These are phyloP conservation scores for Melipona quadrifasciata DNA, from an alignment of 1,140 invertebrate genomes.

Conservation along the genomic window DNA sequence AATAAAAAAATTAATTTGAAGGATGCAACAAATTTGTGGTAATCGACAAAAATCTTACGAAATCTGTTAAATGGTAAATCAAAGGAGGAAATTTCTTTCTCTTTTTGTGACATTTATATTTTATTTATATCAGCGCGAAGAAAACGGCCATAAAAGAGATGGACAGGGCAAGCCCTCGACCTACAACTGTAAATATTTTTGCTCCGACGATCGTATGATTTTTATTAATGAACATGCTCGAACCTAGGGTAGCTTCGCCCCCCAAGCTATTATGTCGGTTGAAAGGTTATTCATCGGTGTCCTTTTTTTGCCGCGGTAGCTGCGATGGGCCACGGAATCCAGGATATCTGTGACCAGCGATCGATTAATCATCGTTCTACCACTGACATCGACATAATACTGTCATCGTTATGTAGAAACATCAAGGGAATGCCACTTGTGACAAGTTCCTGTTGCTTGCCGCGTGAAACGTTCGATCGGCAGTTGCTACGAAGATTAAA, in stretches of 20 bases:
- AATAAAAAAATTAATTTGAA: not conserved
- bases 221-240: conserved; percentile 74
- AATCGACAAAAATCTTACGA: not conserved
- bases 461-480: not conserved
- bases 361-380: conserved; percentile 65
- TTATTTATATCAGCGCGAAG: not conserved
- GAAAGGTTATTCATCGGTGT: conserved; percentile 40
- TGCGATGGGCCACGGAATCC: conserved; percentile 36
- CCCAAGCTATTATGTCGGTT: conserved; percentile 50
- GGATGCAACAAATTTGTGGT: not conserved
- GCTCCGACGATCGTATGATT: conserved; percentile 73
- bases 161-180: not conserved
- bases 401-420: conserved; percentile 52
- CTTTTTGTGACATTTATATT: too few species aligned
- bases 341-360: conserved; percentile 43
- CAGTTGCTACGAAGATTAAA: not conserved
- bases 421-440: conserved; percentile 4
- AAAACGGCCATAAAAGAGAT: not conserved
- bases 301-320: conserved; percentile 44
- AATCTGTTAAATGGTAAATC: not conserved
- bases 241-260: conserved; percentile 24
- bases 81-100: not conserved
- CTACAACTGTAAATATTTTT: conserved; percentile 68
- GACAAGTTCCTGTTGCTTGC: conserved; percentile 2
- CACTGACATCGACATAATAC: conserved; percentile 55